phyloP scores from a whole-genome alignment of 2,113 vertebrate species.

The Hippocampus guttulatus region DNA sequence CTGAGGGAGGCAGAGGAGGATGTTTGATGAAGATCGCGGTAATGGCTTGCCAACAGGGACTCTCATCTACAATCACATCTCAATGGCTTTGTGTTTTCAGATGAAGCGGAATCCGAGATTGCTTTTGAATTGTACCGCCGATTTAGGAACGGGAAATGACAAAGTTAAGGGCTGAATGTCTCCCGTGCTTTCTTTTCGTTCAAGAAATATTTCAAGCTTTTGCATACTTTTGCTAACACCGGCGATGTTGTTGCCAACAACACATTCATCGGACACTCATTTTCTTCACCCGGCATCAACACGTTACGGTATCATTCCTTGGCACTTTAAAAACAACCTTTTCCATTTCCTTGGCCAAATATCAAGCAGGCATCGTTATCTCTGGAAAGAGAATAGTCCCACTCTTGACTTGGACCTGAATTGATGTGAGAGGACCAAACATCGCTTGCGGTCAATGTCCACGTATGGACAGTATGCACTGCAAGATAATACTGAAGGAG shows the following conservation, averaged over 20 bases:
- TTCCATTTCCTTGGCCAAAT: no score
- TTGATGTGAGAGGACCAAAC: no score
- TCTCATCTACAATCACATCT: constrained; percentile 7
- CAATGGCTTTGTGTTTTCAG: neutral
- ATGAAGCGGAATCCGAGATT: constrained; percentile 4
- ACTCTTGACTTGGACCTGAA: no score
- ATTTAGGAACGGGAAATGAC: constrained; percentile 6
- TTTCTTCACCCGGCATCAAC: no score
- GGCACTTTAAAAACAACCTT: constrained; percentile 1
- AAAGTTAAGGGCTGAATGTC: neutral
- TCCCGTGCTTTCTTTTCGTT: neutral
- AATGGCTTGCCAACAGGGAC: constrained; percentile 14
- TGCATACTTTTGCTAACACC: neutral
- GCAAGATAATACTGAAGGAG: no score
- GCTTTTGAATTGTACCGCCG: constrained; percentile 19
- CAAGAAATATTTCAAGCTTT: neutral
- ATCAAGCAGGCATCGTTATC: no score
- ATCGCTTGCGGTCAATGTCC: no score
- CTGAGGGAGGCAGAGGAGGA: constrained; percentile 63
- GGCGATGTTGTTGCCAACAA: neutral
- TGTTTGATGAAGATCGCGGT: constrained; percentile 8
- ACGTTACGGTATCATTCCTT: no score
- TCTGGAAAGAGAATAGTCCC: no score
- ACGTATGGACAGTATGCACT: no score
- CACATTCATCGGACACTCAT: neutral